Evolutionary conservation across 2,797 vertebrate genomes (phyloP).

Genomic region (Podargus strigoides): DNA sequence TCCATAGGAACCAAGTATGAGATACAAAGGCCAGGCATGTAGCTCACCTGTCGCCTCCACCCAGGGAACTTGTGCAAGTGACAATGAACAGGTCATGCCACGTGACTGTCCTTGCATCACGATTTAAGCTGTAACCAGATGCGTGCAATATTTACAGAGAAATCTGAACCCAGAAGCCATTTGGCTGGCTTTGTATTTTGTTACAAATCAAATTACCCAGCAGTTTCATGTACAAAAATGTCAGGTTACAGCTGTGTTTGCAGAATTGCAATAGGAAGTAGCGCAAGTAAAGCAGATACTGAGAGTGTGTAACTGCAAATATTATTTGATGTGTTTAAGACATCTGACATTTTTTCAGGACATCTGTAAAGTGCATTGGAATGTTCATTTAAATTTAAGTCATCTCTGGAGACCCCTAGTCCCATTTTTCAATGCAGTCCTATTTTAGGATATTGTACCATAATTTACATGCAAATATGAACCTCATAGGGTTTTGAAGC

Average conservation of each 20-base stretch:
- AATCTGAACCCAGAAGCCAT: neutral
- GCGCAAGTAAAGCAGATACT: neutral
- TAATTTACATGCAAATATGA: slow-evolving; percentile 23
- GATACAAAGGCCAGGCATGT: accelerated
- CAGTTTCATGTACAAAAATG: neutral
- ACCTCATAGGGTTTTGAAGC: neutral
- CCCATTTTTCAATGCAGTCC: neutral
- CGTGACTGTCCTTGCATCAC: accelerated
- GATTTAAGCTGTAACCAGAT: neutral
- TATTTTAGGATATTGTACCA: neutral
- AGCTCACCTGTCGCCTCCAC: neutral
- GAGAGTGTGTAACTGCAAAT: neutral
- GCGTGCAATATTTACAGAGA: neutral
- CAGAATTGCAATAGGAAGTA: neutral
- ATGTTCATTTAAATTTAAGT: slow-evolving; percentile 23
- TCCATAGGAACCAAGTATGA: neutral
- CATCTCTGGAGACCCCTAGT: slow-evolving; percentile 16
- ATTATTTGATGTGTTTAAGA: neutral
- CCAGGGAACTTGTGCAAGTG: neutral
- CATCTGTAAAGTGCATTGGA: slow-evolving; percentile 20
- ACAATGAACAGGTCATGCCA: neutral
- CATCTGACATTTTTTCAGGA: slow-evolving; percentile 19
- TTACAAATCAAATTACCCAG: neutral
- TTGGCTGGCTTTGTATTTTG: neutral
- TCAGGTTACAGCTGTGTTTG: neutral